Conservation (phyloP, 2,113 vertebrate genomes). For the Grammomys dolichurus region DNA sequence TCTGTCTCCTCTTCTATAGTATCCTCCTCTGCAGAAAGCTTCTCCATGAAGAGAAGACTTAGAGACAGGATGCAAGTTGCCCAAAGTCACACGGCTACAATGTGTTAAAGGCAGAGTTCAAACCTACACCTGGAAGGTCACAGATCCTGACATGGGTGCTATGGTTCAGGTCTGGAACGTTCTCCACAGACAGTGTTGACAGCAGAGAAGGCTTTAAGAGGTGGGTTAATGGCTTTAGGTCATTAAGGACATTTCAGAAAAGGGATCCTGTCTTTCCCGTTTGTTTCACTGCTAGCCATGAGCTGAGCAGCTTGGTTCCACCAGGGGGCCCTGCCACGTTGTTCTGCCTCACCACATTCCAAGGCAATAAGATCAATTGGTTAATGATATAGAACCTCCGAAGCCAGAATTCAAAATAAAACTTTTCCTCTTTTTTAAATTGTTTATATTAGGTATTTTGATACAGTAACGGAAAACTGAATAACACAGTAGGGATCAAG, state of each 20-base stretch:
- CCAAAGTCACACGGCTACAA: neutral
- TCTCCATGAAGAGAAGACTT: slow-evolving; percentile 1
- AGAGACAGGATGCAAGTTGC: neutral
- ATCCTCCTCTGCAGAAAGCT: neutral
- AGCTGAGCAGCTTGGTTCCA: neutral
- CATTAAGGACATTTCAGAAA: neutral
- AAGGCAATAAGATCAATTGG: no score
- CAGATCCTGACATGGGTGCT: neutral
- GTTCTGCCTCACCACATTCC: neutral
- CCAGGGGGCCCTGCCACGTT: neutral
- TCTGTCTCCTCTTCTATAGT: neutral
- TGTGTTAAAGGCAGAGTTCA: neutral
- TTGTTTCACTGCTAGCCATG: no score
- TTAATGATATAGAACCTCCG: neutral
- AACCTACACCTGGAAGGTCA: neutral
- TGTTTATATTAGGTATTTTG: neutral
- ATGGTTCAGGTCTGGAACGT: neutral
- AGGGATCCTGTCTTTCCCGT: neutral
- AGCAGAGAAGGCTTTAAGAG: neutral
- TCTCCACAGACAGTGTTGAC: neutral
- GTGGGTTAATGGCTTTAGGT: neutral
- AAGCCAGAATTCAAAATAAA: neutral
- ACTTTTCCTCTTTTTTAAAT: neutral
- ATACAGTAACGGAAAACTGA: neutral
- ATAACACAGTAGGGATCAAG: neutral